Conservation (phyloP, 2,888 invertebrate genomes). For the Hyppa rectilinea region DNA sequence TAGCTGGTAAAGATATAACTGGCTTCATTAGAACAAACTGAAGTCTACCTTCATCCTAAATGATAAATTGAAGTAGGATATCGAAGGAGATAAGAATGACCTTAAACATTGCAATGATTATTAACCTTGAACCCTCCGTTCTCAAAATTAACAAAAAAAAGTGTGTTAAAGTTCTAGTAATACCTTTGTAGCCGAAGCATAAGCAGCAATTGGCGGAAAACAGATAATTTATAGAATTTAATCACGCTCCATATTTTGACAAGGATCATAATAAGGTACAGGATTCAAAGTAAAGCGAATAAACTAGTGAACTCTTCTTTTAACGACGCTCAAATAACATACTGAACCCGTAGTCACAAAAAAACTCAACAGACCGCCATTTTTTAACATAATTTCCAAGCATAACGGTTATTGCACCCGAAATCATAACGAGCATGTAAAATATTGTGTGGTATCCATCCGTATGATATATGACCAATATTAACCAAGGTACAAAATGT, state of each 20-base stretch:
- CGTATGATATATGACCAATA: constrained; percentile 73
- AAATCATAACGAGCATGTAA: constrained; percentile 76
- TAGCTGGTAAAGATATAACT: not conserved
- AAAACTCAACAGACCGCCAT: constrained; percentile 11
- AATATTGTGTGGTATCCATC: constrained; percentile 70
- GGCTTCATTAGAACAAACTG: not conserved
- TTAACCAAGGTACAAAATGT: constrained; percentile 64
- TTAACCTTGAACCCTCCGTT: not conserved
- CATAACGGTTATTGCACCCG: constrained; percentile 74
- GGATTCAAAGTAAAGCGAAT: not conserved
- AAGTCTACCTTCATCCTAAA: not conserved
- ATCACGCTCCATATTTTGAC: not conserved
- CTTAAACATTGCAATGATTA: not conserved
- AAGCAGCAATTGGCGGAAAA: not conserved
- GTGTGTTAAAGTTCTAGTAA: not conserved
- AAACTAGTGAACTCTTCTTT: not conserved
- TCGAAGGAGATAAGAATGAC: not conserved
- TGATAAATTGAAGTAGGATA: not conserved
- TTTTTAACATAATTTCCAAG: constrained; percentile 67
- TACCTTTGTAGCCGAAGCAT: not conserved
- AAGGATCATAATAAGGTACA: not conserved
- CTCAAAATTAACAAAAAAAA: not conserved
- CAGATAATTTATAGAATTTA: not conserved
- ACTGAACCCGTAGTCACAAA: constrained; percentile 42
- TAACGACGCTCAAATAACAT: not conserved